phyloP scores from a whole-genome alignment of 2,797 vertebrate species.

The Meriones psammophilus region DNA sequence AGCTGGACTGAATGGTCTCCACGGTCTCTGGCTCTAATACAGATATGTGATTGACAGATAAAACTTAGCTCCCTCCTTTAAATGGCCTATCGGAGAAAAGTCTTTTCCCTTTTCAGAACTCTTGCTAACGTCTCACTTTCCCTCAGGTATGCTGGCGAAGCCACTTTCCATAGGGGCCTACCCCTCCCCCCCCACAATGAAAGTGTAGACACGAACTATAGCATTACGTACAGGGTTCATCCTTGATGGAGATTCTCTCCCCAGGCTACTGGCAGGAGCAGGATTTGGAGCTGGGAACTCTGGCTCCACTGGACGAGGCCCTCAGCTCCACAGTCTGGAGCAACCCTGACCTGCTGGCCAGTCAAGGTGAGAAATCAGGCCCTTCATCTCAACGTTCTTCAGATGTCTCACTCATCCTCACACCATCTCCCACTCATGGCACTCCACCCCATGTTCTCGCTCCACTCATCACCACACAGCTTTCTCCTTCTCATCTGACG shows the following conservation, averaged over 20 bases:
- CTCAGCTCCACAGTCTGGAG: constrained; percentile 83
- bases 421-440: constrained; percentile 39
- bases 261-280: constrained; percentile 84
- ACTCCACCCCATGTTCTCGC: constrained; percentile 34
- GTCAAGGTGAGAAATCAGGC: constrained; percentile 83
- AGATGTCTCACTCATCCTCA: constrained; percentile 61
- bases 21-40: neutral
- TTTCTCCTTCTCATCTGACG: constrained; percentile 51
- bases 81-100: neutral
- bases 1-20: neutral
- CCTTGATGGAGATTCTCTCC: constrained; percentile 84
- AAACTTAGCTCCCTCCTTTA: neutral
- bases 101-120: neutral
- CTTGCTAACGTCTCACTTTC: constrained; percentile 37
- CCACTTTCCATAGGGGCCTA: neutral
- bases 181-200: neutral
- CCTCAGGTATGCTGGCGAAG: constrained; percentile 36
- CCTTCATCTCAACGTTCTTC: constrained; percentile 58
- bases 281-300: constrained; percentile 83
- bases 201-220: neutral
- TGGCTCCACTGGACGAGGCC: constrained; percentile 78
- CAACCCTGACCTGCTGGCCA: constrained; percentile 81
- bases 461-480: constrained; percentile 39
- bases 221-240: constrained; percentile 75
- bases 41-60: neutral